These are phyloP conservation scores for Carcharodon carcharias DNA, from an alignment of 2,797 vertebrate genomes.

Conservation along the genomic window DNA sequence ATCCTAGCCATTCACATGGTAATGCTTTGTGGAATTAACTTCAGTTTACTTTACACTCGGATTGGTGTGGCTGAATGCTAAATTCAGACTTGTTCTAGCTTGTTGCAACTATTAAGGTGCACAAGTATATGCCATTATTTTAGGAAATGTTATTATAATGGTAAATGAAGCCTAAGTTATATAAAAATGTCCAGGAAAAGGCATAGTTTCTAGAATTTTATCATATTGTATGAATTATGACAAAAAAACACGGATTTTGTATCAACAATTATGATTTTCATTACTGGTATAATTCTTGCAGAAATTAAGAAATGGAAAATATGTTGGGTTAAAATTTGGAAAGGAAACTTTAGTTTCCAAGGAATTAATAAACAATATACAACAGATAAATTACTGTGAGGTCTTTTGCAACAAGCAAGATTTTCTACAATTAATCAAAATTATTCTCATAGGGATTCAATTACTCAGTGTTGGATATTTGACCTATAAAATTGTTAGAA, in stretches of 20 bases:
- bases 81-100: background rate
- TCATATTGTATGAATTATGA: background rate
- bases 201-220: background rate
- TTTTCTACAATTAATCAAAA: background rate
- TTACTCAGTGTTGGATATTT: background rate
- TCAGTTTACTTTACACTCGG: background rate
- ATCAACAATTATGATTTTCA: background rate
- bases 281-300: background rate
- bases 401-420: background rate
- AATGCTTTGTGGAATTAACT: background rate
- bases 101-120: background rate
- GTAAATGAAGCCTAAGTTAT: background rate
- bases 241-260: background rate
- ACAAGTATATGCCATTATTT: background rate
- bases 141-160: background rate
- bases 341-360: background rate
- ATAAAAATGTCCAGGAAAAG: background rate
- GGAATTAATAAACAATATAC: background rate
- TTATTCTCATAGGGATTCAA: background rate
- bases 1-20: no score
- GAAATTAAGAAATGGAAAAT: conserved; percentile 6
- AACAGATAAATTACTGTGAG: background rate
- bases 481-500: background rate
- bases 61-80: background rate
- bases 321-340: conserved; percentile 9